Base-by-base conservation (phyloP, 2,797 vertebrate genomes). In the Gastrophryne carolinensis region DNA sequence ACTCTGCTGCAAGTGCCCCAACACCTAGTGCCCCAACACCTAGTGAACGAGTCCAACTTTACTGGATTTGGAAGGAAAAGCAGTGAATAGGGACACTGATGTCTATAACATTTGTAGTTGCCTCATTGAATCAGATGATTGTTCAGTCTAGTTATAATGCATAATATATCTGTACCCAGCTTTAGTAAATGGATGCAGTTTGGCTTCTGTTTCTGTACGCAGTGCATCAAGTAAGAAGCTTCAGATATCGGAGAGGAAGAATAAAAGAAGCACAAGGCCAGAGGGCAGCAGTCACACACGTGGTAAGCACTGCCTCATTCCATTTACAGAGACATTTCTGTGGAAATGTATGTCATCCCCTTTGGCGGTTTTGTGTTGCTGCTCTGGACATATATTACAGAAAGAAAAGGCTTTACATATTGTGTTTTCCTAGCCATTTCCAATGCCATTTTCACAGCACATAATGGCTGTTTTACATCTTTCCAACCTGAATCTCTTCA, bases 261-360 rank as follows among this genome's bases (percentile, higher is more conserved):
- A 56, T 24, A 70, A 58, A 30, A 62, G 10, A 53, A 41, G 27
- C 27, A 74, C 78, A 35, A 79, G 66, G 60, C 79, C 80, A 44
- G 71, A 82, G 71, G 78, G 80, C 80, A 82, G 49, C 78, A 63
- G 76, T 12, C 49, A 60, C 27, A 80, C 79, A 81, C 78, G 66
- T 81, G 56, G 49, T 82, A 82, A 81, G 83, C 79, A 80, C 79
- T 79, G 79, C 61, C 53, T 72, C 8, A 82, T 68, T 44, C 73
- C 34, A 0, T 73, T 27, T 78, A 60, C 73, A 79, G 77, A 73
- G 79, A 75, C 81, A 80, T 81, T 29, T 75, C 75, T 81, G 53
- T 61, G 34, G 72, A 75, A 65, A 83, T 82, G 74, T 65, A 75
- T 81, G 73, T 66, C 70, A 81, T 77, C 81, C 78, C 74, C 81